Evolutionary conservation across 2,888 invertebrate genomes (phyloP).

Genomic region (Zele albiditarsus): DNA sequence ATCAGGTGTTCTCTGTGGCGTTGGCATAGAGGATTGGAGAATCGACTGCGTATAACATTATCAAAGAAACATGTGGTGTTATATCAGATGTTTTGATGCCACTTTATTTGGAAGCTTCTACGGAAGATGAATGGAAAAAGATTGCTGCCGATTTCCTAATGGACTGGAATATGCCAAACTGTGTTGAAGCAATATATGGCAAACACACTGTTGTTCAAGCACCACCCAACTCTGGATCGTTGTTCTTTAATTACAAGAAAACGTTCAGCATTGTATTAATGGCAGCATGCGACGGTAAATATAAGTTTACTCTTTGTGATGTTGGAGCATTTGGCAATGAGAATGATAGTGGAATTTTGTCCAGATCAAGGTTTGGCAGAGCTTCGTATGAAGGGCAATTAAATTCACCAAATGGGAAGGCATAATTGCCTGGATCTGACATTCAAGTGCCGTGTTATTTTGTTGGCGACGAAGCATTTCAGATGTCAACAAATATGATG

Average conservation of each 20-base stretch:
- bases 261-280: constrained; percentile 40
- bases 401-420: not conserved
- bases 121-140: constrained; percentile 19
- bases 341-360: constrained; percentile 32
- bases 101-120: too few relatives aligned
- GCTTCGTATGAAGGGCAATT: not conserved
- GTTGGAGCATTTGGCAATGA: constrained; percentile 23
- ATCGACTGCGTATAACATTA: too few relatives aligned
- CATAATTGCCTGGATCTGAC: constrained; percentile 39
- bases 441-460: constrained; percentile 48
- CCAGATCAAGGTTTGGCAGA: constrained; percentile 25
- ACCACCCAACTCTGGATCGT: constrained; percentile 33
- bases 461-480: constrained; percentile 53
- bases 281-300: constrained; percentile 30
- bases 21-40: too few relatives aligned
- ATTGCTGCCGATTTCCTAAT: constrained; percentile 24
- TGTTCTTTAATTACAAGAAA: constrained; percentile 46
- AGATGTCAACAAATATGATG: constrained; percentile 53
- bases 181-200: constrained; percentile 42
- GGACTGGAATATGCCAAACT: constrained; percentile 35
- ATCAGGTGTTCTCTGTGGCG: too few relatives aligned
- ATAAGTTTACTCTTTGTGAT: constrained; percentile 22
- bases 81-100: too few relatives aligned
- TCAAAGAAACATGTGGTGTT: too few relatives aligned
- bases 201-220: constrained; percentile 40